Evolutionary conservation across 2,797 vertebrate genomes (phyloP).

Genomic region (Chloroceryle inda): DNA sequence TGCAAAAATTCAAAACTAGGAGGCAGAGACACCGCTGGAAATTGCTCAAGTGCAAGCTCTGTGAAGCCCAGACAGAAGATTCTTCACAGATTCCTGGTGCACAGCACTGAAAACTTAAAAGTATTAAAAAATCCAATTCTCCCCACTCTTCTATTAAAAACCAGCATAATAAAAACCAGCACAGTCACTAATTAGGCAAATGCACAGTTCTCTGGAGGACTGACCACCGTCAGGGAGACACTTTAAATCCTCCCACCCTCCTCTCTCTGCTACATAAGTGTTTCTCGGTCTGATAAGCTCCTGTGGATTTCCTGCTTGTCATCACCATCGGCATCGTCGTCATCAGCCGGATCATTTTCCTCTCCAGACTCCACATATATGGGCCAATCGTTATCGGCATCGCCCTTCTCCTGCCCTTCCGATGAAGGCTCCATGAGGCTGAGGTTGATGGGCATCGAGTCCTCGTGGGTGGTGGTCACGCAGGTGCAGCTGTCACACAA

Average conservation of each 20-base stretch:
- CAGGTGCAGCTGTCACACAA: constrained; percentile 95
- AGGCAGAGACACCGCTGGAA: background rate
- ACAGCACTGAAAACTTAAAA: constrained; percentile 50
- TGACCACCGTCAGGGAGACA: background rate
- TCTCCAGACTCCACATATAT: constrained; percentile 95
- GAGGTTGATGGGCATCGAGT: constrained; percentile 84
- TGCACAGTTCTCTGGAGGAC: background rate
- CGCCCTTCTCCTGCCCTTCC: constrained; percentile 85
- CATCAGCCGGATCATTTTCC: constrained; percentile 87
- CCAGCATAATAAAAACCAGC: background rate
- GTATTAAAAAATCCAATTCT: background rate
- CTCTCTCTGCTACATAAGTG: constrained; percentile 75
- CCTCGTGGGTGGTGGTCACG: constrained; percentile 89
- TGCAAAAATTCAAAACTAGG: background rate
- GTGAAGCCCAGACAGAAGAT: background rate
- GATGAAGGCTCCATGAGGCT: constrained; percentile 81
- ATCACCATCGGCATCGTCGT: constrained; percentile 86
- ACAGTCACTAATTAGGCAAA: background rate
- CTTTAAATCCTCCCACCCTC: background rate
- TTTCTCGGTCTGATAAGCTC: constrained; percentile 73
- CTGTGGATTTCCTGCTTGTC: constrained; percentile 86
- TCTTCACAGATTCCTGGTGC: constrained; percentile 37
- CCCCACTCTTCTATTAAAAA: background rate
- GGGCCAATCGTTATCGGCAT: constrained; percentile 89
- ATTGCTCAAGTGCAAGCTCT: background rate